Evolutionary conservation across 1,140 invertebrate genomes (phyloP), one percentile per base, ranked within the genome.

Genomic region (Nasonia longicornis): DNA sequence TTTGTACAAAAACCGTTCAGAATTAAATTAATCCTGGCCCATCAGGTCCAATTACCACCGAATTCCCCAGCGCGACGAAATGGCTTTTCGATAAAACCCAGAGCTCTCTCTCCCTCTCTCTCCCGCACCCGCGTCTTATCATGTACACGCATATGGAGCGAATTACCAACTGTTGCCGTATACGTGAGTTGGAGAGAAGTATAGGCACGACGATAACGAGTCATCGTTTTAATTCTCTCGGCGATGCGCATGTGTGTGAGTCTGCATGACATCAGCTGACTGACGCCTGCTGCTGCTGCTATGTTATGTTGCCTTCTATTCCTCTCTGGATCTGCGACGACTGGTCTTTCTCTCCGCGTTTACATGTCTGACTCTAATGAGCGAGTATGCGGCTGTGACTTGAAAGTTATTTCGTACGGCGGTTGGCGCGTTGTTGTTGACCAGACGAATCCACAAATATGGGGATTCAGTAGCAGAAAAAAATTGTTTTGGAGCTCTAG

Each of bases 201-300:
- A 22, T 63, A 38, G 48, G 71, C 52, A n/a, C 20, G 78, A 26
- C 70, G 78, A 79, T 79, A 79, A 69, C 66, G 69, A 79, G 69
- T 79, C 77, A 79, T 79, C 78, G 29, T 73, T 58, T 79, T 79
- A 79, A 79, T 79, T 79, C 52, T 42, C 64, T 66, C 66, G 31
- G 31, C 4, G 69, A 11, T 71, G 38, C 10, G 38, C 8, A 10
- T 42, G 10, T 42, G 10, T 42, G 12, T 52, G 64, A 38, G 72
- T 35, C 79, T 67, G 79, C 64, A 69, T 80, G 72, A 75, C 79
- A 75, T 75, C 79, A 80, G 71, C 71, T 80, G 78, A 73, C 78
- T 67, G 72, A 80, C 78, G 70, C 58, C 38, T 72, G 29, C 74
- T 31, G 26, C 70, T 45, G 38, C 70, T 72, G 10, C 12, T 31